These are phyloP conservation scores for Mactra quadrangularis DNA, from an alignment of 1,140 invertebrate species.

Conservation along the genomic window DNA sequence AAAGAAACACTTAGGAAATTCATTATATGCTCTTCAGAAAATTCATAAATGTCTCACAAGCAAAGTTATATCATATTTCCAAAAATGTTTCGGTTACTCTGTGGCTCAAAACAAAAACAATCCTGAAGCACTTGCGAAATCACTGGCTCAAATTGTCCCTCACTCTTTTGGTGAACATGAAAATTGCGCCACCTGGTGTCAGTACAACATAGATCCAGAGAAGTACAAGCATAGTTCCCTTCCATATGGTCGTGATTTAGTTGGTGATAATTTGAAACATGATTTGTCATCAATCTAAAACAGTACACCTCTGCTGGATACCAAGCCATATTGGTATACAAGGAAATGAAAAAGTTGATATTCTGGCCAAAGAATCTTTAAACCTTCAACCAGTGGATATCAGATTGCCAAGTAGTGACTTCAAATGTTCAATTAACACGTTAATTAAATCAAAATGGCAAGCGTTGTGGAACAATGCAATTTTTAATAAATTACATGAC, in stretches of 20 bases:
- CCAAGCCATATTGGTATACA: too few species aligned
- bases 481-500: too few species aligned
- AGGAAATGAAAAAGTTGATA: too few species aligned
- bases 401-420: too few species aligned
- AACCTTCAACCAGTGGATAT: too few species aligned
- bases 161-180: slow-evolving; percentile 27
- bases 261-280: not conserved
- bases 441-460: too few species aligned
- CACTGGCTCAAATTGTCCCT: not conserved
- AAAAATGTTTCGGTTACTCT: slow-evolving; percentile 32
- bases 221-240: not conserved
- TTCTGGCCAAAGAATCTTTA: too few species aligned
- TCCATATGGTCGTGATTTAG: not conserved
- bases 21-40: slow-evolving; percentile 41
- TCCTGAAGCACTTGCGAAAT: not conserved
- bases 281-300: slow-evolving; percentile 12
- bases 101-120: slow-evolving; percentile 26
- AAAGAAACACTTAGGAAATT: slow-evolving; percentile 31
- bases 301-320: too few species aligned
- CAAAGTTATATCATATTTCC: slow-evolving; percentile 21
- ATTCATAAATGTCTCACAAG: slow-evolving; percentile 11
- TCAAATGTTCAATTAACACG: too few species aligned
- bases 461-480: too few species aligned
- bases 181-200: slow-evolving; percentile 5
- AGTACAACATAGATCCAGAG: slow-evolving; percentile 3